Base-by-base conservation (phyloP, 92 coral and sea anemone species). In the Zoanthus sociatus region DNA sequence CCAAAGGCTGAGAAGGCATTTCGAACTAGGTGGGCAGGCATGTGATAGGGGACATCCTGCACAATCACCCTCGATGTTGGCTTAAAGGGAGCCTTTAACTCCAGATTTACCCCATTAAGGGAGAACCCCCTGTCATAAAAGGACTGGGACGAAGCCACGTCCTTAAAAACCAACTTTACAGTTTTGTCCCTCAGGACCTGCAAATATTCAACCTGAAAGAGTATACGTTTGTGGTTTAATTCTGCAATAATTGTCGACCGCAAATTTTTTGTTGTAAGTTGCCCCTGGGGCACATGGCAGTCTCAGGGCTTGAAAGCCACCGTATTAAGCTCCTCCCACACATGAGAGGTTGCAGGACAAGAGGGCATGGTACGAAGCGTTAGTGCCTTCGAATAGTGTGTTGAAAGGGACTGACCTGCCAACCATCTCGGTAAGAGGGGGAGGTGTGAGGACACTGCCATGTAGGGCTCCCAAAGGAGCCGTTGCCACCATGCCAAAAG, bases 31-130 rank as follows among this genome's bases (percentile, higher is more conserved):
- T 2, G 3, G 2, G 61, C 13, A 47, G 79, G 79, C 79, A 75
- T 75, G 63, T 47, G 79, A 32, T 6, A 75, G 26, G 79, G 79
- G 0, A 75, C 32, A 12, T 75, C 79, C 37, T 75, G 79, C 12
- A 75, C 13, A 2, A 48, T 50, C 0, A 75, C 79, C 9, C 32
- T 56, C 10, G 79, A 11, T 1, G 45, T 16, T 1, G 79, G 79
- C 14, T 18, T 15, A 20, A 21, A 16, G 1, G 79, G 79, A 32
- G 79, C 61, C 9, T 8, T 46, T 4, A 75, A 15, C 13, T 75
- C 79, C 1, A 75, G 61, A 7, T 75, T 75, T 5, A 75, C 12
- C 13, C 79, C 79, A 75, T 75, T 75, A 0, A 75, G 79, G 18
- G 61, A 47, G 4, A 75, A 50, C 1, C 79, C 77, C 51, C 13